phyloP scores from a whole-genome alignment of 1,140 invertebrate species.

The Cydia amplana region DNA sequence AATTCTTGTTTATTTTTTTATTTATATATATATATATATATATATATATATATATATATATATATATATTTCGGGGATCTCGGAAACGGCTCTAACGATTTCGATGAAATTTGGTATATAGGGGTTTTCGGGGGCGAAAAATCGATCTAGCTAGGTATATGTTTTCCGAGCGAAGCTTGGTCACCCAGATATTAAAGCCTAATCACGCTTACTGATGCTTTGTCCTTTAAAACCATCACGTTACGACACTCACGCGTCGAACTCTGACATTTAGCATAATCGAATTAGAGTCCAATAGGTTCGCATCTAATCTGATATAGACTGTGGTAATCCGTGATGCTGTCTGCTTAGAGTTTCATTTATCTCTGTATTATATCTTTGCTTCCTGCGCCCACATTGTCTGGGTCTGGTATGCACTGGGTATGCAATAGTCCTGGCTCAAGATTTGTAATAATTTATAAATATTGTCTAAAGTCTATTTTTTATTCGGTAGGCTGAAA shows the following conservation, averaged over 20 bases:
- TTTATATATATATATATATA: too few species aligned
- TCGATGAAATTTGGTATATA: too few species aligned
- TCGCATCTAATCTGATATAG: slow-evolving; percentile 53
- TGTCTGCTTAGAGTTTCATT: slow-evolving; percentile 43
- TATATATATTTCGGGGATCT: too few species aligned
- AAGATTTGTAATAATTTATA: neutral
- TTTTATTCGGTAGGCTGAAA: too few species aligned
- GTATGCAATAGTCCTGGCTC: neutral
- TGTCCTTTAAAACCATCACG: neutral
- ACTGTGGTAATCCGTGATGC: slow-evolving; percentile 43
- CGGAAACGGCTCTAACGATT: too few species aligned
- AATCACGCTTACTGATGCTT: neutral
- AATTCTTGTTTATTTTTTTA: too few species aligned
- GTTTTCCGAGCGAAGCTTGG: too few species aligned
- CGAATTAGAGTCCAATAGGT: slow-evolving; percentile 56
- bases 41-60: too few species aligned
- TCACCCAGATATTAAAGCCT: too few species aligned
- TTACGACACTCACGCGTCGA: slow-evolving; percentile 42
- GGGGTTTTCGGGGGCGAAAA: too few species aligned
- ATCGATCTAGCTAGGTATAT: too few species aligned
- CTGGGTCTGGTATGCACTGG: neutral
- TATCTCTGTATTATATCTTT: slow-evolving; percentile 57
- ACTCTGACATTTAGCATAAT: slow-evolving; percentile 64
- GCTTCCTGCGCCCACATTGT: slow-evolving; percentile 49
- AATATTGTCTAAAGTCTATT: neutral